A percentile compares a stretch with the other conserved stretches of the same genome.
Evolutionary conservation across 2,888 invertebrate species (phyloP).

Genomic region (Aporophyla lueneburgensis): DNA sequence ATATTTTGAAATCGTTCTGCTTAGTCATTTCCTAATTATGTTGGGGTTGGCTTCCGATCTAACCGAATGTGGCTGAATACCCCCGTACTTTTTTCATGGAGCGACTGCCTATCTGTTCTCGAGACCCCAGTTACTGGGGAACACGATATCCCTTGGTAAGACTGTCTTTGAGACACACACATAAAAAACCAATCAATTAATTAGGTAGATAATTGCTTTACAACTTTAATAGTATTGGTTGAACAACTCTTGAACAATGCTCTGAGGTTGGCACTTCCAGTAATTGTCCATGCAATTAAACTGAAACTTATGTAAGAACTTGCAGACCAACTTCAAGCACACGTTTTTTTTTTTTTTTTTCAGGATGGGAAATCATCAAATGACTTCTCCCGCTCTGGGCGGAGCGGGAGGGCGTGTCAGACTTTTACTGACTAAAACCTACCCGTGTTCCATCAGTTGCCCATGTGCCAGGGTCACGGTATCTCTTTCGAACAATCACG

Average conservation of each 20-base stretch:
- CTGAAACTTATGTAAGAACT: slow-evolving; percentile 17
- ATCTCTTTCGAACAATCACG: too few relatives aligned
- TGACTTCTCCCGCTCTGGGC: too few relatives aligned
- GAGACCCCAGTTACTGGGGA: background rate
- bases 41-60: background rate
- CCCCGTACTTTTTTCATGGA: background rate
- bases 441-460: too few relatives aligned
- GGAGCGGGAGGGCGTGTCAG: too few relatives aligned
- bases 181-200: background rate
- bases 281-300: slow-evolving; percentile 42
- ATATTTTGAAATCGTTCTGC: too few relatives aligned
- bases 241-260: slow-evolving; percentile 19
- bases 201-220: slow-evolving; percentile 22
- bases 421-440: too few relatives aligned
- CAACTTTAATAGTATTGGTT: slow-evolving; percentile 28
- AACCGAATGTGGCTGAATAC: background rate
- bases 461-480: too few relatives aligned
- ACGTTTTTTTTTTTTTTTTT: too few relatives aligned
- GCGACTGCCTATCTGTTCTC: background rate
- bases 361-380: too few relatives aligned
- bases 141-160: background rate
- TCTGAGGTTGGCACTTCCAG: slow-evolving; percentile 22
- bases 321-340: slow-evolving; percentile 3
- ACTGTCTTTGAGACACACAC: background rate
- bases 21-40: background rate